These are phyloP conservation scores for Luperina nickerlii DNA, from an alignment of 2,888 invertebrate genomes.

Conservation along the genomic window DNA sequence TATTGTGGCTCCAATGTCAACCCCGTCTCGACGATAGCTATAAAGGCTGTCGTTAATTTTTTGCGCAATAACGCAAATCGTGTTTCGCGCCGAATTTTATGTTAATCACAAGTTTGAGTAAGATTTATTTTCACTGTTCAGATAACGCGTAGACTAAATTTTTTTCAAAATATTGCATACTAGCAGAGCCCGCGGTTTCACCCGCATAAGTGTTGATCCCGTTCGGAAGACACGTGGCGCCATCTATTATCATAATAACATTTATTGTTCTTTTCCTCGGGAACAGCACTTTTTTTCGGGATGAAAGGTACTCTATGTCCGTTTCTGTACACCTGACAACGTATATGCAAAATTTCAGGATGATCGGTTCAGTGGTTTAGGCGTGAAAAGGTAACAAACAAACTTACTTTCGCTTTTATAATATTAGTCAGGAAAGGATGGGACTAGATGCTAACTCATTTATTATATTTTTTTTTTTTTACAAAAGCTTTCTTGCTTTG, in stretches of 20 bases:
- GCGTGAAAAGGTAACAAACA: no score
- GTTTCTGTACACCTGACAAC: no score
- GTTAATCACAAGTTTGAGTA: constrained; percentile 61
- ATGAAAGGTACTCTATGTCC: no score
- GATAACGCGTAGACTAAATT: constrained; percentile 40
- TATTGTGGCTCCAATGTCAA: constrained; percentile 90
- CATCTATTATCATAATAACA: no score
- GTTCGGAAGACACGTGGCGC: no score
- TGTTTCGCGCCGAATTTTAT: constrained; percentile 78
- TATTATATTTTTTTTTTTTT: neutral
- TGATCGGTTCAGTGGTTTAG: no score
- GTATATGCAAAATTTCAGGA: no score
- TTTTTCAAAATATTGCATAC: constrained; percentile 17
- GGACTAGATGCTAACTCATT: neutral
- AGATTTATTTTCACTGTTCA: constrained; percentile 49
- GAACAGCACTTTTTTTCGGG: no score
- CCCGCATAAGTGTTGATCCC: no score
- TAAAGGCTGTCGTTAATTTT: constrained; percentile 83
- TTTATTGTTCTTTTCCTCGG: no score
- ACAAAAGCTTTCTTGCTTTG: rapidly evolving
- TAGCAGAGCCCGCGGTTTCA: no score
- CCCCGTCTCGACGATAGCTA: constrained; percentile 86
- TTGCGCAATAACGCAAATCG: constrained; percentile 80
- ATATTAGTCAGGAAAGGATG: neutral
- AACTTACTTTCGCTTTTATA: no score